A percentile compares a stretch with the other conserved stretches of the same genome.
These are phyloP conservation scores for Antheraea assamensis DNA, from an alignment of 2,888 invertebrate species.

Conservation along the genomic window DNA sequence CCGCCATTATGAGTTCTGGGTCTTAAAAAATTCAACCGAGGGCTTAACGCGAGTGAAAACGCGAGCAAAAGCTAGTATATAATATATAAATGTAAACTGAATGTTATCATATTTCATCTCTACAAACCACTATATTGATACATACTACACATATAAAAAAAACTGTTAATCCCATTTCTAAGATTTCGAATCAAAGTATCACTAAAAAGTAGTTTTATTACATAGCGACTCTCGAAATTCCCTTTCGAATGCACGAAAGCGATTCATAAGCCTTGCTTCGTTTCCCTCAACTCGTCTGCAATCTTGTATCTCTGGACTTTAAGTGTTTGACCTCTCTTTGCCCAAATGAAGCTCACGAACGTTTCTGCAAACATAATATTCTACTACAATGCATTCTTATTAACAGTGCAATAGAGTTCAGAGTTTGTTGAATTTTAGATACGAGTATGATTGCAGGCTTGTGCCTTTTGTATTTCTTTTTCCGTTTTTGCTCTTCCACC, in stretches of 20 bases:
- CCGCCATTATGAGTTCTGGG: no score
- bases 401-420: slow-evolving; percentile 42
- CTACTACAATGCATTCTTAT: slow-evolving; percentile 47
- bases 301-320: slow-evolving; percentile 76
- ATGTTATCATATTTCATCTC: background rate
- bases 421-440: slow-evolving; percentile 39
- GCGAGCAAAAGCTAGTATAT: no score
- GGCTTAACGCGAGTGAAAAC: no score
- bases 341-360: slow-evolving; percentile 74
- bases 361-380: slow-evolving; percentile 54
- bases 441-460: slow-evolving; percentile 50
- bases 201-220: slow-evolving; percentile 44
- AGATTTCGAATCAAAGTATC: slow-evolving; percentile 28
- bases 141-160: background rate
- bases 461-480: slow-evolving; percentile 74
- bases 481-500: slow-evolving; percentile 60
- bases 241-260: slow-evolving; percentile 64
- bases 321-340: slow-evolving; percentile 77
- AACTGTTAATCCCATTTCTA: slow-evolving; percentile 20
- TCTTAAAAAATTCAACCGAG: no score
- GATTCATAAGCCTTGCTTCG: slow-evolving; percentile 74
- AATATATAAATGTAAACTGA: background rate
- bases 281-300: slow-evolving; percentile 73
- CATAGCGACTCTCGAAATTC: slow-evolving; percentile 56
- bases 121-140: background rate